Base-by-base conservation (phyloP, 2,113 vertebrate genomes). In the Tapirus terrestris region DNA sequence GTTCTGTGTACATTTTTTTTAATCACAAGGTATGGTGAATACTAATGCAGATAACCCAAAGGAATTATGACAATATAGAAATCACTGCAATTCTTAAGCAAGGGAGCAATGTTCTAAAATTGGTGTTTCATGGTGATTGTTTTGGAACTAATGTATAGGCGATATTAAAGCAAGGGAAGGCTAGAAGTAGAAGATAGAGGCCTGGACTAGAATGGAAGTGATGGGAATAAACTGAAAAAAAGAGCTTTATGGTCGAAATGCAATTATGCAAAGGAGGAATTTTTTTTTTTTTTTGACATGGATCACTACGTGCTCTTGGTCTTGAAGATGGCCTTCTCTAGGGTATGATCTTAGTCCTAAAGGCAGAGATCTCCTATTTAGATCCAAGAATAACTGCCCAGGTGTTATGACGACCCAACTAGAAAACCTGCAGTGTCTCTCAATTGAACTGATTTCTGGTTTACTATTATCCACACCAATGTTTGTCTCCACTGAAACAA, bases 391-490 rank as follows among this genome's bases (percentile, higher is more conserved):
- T 7, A 94, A 93, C 14, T 93, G 23, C 33, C 68, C 25, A 88
- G 18, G 43, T 70, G 36, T 56, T 88, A 48, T 8, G 17, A 61
- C 11, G 56, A 92, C 31, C 31, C 43, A 92, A 65, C 1, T 31
- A 84, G 67, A 96, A 97, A 75, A 79, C 51, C 21, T 29, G 21
- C n/a, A 63, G 5, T 60, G 1, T 94, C 48, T 53, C 36, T 89
- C 91, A 96, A 76, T 3, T 72, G 85, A 97, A 88, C 53, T 76
- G 45, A 88, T 36, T 95, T 88, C 75, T 89, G 76, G 60, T 92
- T 96, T 92, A 92, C 33, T 88, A 88, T 73, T 88, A 75, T 51
- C 23, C 36, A 88, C 3, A 88, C 51, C 76, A 93, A 72, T 83
- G 33, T 76, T 53, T 90, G 65, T 29, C 56, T 96, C 43, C 53